These are phyloP conservation scores for Agapornis roseicollis DNA, from an alignment of 2,113 vertebrate genomes.

Conservation along the genomic window DNA sequence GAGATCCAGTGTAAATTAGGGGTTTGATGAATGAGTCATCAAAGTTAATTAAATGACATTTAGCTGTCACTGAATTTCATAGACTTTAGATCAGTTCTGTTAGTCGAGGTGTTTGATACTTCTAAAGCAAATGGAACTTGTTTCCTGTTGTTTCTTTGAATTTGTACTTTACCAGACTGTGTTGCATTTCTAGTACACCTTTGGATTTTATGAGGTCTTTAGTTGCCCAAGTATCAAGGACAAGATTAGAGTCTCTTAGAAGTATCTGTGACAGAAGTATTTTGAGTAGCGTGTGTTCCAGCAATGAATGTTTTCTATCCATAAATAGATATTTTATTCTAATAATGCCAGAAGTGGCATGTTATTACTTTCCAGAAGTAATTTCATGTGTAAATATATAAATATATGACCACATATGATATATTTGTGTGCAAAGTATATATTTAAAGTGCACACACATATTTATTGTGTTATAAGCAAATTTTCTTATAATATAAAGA, in stretches of 20 bases:
- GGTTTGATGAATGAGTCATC: background rate
- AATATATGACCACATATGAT: background rate
- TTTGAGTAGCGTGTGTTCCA: background rate
- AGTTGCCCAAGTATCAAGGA: background rate
- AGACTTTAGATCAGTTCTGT: background rate
- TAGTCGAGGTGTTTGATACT: background rate
- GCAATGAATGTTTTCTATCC: background rate
- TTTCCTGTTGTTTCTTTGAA: background rate
- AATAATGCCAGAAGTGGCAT: background rate
- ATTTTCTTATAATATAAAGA: background rate
- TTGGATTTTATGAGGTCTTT: background rate
- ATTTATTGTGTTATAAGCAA: background rate
- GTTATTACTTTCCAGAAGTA: background rate
- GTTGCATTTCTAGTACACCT: background rate
- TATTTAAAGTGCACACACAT: background rate
- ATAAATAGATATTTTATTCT: background rate
- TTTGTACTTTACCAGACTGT: background rate
- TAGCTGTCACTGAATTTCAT: background rate
- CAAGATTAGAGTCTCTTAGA: background rate
- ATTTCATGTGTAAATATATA: background rate
- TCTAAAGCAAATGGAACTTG: background rate
- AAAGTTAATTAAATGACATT: background rate
- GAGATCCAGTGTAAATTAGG: background rate
- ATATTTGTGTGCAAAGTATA: background rate
- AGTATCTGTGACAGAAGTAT: background rate